Evolutionary conservation across 2,888 invertebrate genomes (phyloP), one percentile per base, ranked within the genome.

Genomic region (Cosmia trapezina): DNA sequence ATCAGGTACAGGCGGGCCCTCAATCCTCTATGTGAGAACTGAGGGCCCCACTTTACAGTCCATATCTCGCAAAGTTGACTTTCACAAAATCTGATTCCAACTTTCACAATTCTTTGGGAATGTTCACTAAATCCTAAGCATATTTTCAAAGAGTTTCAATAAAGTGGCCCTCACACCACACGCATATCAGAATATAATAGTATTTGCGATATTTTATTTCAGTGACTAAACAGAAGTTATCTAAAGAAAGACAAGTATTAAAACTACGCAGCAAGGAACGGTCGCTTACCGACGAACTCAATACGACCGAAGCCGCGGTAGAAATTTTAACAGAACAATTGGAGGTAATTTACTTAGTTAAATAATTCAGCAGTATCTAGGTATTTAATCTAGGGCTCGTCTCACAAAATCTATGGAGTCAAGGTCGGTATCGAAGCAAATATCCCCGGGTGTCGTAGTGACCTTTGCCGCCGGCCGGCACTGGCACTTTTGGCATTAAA

Each of bases 201-300:
- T n/a, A 22, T 8, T 37, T 57, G 33, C 3, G 0, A 9, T 57
- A 45, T 74, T 22, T 59, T 57, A 14, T 76, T 87, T n/a, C 70
- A 94, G 94, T 86, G 19, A 90, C 83, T 6, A 93, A 91, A 84
- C 78, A 85, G 47, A 93, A 92, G 80, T 19, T 93, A 66, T 63
- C 64, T 49, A 87, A 86, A 66, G 92, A 93, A 76, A 89, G 86
- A 75, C 86, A 88, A 17, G 86, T 91, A 56, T 81, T 83, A 33
- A 84, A 86, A 73, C 78, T 92, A 73, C 92, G 92, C 1, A 90
- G 89, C 54, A 85, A 78, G 69, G 94, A 94, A 78, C 89, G 89
- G 22, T 81, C 78, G 22, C 78, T 92, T 33, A 76, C 78, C 41
- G 92, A 94, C 63, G 93, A 94, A 79, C 84, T 94, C 43, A 76